These are phyloP conservation scores for Ecliptopera silaceata DNA, from an alignment of 2,888 invertebrate species.

Conservation along the genomic window DNA sequence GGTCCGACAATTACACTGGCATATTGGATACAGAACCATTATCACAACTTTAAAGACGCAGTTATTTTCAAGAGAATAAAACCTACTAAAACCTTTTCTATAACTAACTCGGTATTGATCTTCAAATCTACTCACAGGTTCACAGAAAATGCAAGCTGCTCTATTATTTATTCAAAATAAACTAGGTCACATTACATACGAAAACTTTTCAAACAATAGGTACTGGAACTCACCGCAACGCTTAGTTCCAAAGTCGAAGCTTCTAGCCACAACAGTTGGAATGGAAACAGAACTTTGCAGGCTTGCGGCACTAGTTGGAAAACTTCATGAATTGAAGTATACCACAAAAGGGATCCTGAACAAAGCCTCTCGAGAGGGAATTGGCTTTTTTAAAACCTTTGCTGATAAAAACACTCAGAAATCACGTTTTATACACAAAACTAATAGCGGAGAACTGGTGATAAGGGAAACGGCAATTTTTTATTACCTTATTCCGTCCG, in stretches of 20 bases:
- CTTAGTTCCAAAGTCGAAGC: not conserved
- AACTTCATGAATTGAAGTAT: not conserved
- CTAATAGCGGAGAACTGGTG: slow-evolving; percentile 34
- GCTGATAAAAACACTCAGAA: slow-evolving; percentile 15
- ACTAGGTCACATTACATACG: slow-evolving; percentile 14
- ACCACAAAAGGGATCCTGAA: too few species aligned
- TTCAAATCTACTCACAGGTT: too few species aligned
- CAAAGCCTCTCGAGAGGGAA: too few species aligned
- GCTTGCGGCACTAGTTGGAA: not conserved
- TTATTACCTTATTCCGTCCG: slow-evolving; percentile 33
- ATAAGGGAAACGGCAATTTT: slow-evolving; percentile 32
- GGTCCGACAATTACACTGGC: not conserved
- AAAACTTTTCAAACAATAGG: slow-evolving; percentile 3
- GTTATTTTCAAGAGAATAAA: too few species aligned
- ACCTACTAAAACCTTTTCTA: too few species aligned
- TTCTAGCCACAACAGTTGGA: slow-evolving; percentile 13
- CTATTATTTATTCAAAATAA: slow-evolving; percentile 1
- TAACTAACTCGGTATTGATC: too few species aligned
- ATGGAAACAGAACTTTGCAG: slow-evolving; percentile 2
- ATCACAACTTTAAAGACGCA: too few species aligned
- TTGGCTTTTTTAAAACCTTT: too few species aligned
- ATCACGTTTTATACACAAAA: slow-evolving; percentile 29
- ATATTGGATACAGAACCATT: slow-evolving; percentile 1
- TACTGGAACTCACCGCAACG: slow-evolving; percentile 18
- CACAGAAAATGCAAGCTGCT: too few species aligned